Conservation (phyloP, 2,888 invertebrate species). For the Parnassius orleans region DNA sequence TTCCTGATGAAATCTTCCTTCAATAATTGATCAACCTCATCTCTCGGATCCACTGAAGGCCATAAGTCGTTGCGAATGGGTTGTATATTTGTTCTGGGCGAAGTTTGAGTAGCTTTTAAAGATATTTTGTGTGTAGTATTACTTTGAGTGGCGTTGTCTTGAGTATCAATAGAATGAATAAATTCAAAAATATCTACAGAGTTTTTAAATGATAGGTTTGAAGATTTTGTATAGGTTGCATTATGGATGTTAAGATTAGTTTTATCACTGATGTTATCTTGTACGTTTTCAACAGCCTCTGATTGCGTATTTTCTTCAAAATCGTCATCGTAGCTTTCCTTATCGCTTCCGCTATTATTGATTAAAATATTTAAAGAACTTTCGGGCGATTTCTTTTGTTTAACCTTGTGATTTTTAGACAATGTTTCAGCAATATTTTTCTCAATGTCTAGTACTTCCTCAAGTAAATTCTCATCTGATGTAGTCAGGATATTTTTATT, state of each 20-base stretch:
- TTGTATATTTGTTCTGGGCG: conserved; percentile 54
- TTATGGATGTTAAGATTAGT: conserved; percentile 40
- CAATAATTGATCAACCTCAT: conserved; percentile 63
- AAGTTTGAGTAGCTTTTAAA: conserved; percentile 73
- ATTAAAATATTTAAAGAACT: conserved; percentile 35
- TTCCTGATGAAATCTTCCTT: conserved; percentile 74
- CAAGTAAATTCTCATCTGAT: conserved; percentile 71
- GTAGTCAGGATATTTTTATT: conserved; percentile 55
- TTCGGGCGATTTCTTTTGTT: conserved; percentile 30
- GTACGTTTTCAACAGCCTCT: conserved; percentile 22
- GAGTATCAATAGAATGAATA: conserved; percentile 64
- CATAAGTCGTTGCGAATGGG: conserved; percentile 68
- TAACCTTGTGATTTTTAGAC: conserved; percentile 42
- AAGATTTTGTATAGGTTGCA: conserved; percentile 49
- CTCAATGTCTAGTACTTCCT: conserved; percentile 69
- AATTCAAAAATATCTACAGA: conserved; percentile 70
- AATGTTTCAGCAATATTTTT: conserved; percentile 58
- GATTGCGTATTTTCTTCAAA: conserved; percentile 58
- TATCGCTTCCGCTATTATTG: conserved; percentile 35
- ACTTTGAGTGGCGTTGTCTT: conserved; percentile 71
- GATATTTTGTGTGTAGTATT: conserved; percentile 50
- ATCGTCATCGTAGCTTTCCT: conserved; percentile 69
- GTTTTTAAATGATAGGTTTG: conserved; percentile 64
- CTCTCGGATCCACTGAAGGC: conserved; percentile 57
- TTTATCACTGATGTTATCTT: conserved; percentile 13